These are phyloP conservation scores for Thalassaphorura encarpata DNA, from an alignment of 1,140 invertebrate species.

Conservation along the genomic window DNA sequence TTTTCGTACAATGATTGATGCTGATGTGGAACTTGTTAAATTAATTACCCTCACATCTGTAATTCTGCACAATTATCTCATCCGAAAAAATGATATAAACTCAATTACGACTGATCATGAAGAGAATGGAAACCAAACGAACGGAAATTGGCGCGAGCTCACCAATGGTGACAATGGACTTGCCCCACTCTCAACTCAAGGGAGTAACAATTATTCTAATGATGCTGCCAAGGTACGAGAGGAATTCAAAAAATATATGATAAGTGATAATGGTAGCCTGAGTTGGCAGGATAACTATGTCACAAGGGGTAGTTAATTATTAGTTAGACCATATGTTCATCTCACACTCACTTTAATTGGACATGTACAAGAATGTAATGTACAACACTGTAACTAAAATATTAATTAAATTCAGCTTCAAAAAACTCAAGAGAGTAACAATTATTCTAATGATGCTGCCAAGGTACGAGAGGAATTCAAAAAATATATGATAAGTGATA, in stretches of 20 bases:
- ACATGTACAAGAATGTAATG: not conserved
- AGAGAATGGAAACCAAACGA: not conserved
- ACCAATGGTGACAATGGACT: not conserved
- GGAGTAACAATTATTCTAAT: not conserved
- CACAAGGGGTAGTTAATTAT: too few species aligned
- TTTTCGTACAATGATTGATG: slow-evolving; percentile 9
- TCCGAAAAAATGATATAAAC: slow-evolving; percentile 15
- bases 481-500: too few species aligned
- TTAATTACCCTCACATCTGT: not conserved
- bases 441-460: not conserved
- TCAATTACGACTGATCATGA: not conserved
- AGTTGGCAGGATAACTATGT: not conserved
- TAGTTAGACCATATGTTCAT: too few species aligned
- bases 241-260: not conserved
- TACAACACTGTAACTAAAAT: not conserved
- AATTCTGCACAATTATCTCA: slow-evolving; percentile 14
- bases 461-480: not conserved
- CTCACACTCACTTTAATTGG: too few species aligned
- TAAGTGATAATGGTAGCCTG: not conserved
- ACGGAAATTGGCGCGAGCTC: not conserved
- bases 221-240: not conserved
- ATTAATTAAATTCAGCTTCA: not conserved
- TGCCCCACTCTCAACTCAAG: not conserved
- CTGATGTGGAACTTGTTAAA: not conserved
- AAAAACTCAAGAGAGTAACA: not conserved